Evolutionary conservation across 2,888 invertebrate genomes (phyloP), one percentile per base, ranked within the genome.

Genomic region (Sycophila texana): DNA sequence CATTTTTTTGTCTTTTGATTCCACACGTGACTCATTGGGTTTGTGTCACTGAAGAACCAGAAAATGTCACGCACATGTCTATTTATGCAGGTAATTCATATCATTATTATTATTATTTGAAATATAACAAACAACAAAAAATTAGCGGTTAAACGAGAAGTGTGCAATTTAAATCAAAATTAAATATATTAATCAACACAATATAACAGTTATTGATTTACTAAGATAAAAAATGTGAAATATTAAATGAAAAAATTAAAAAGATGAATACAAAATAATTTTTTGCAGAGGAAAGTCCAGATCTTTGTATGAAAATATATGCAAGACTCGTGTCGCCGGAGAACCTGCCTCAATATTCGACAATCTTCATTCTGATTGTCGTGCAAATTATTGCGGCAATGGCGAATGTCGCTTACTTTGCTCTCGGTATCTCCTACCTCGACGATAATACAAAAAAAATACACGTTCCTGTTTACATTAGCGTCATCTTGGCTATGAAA

Each of bases 381-480:
- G 90, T 92, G 0, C 93, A 93, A 85, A 83, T 93, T 67, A 85
- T 91, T 0, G 87, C 91, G 68, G 92, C 92, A 71, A 85, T 92
- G 77, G 92, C 91, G 0, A 90, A 90, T 18, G 86, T 92, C 49
- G 91, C 92, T 0, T 93, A 92, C 83, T 92, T 92, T 63, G 90
- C 92, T 0, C 91, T 93, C 20, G 94, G 93, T 10, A 88, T 94
- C 22, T 92, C 92, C 4, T 94, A 93, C 83, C 89, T 94, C 12
- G 94, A 94, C 81, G 94, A 94, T 83, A 94, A 94, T 85, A 92
- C 92, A 0, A 89, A 91, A 30, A 91, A 90, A 22, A 89, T 91
- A 70, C 91, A 92, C 66, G 91, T 92, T 79, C 91, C 93, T 0
- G 90, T 91, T 4, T 87, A 86, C 18, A 82, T 89, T 14, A 87